phyloP scores from a whole-genome alignment of 2,888 invertebrate genomes.

The Erpobdella octoculata region DNA sequence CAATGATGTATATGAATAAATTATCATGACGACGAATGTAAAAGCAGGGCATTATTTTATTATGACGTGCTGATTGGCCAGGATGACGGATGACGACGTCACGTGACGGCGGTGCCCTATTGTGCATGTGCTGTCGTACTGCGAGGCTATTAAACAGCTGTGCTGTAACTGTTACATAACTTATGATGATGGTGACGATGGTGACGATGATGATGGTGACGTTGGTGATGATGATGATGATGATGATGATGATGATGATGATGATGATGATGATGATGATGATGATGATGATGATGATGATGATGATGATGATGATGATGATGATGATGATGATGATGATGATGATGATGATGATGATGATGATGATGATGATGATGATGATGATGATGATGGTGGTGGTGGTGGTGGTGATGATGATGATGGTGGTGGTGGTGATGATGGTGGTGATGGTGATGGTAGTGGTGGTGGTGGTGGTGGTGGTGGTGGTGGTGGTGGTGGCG shows the following conservation, averaged over 20 bases:
- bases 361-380: slow-evolving; percentile 8
- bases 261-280: neutral
- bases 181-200: too few relatives aligned
- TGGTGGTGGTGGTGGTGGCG: slow-evolving; percentile 22
- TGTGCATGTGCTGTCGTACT: too few relatives aligned
- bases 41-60: too few relatives aligned
- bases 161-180: too few relatives aligned
- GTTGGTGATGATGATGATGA: slow-evolving; percentile 6
- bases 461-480: slow-evolving; percentile 24
- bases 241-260: slow-evolving; percentile 1
- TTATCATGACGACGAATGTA: too few relatives aligned
- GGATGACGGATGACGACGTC: too few relatives aligned
- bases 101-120: too few relatives aligned
- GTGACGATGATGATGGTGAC: neutral
- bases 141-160: too few relatives aligned
- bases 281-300: neutral
- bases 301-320: neutral
- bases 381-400: neutral
- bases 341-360: slow-evolving; percentile 9
- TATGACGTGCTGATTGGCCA: too few relatives aligned
- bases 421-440: neutral
- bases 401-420: neutral
- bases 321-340: neutral
- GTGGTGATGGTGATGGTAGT: neutral
- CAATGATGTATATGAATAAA: too few relatives aligned